Evolutionary conservation across 2,113 vertebrate genomes (phyloP).

Genomic region (Actinemys pallida): DNA sequence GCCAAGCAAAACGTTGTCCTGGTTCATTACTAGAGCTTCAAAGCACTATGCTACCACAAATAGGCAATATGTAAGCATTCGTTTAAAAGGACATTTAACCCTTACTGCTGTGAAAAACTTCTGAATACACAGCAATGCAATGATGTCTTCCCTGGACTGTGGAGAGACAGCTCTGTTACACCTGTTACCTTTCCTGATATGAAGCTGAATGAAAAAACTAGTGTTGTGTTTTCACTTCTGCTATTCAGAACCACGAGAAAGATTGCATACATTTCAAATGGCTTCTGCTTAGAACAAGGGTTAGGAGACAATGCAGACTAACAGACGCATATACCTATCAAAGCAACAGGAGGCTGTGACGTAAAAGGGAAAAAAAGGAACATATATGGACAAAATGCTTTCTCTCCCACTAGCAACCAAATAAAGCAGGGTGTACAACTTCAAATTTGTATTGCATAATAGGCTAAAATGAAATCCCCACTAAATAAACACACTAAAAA

Average conservation of each 20-base stretch:
- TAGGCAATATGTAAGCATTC: neutral
- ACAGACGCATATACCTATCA: neutral
- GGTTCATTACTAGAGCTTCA: neutral
- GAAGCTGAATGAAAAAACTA: neutral
- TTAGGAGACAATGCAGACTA: neutral
- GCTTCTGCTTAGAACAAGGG: neutral
- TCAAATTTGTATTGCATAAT: neutral
- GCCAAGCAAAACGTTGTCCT: neutral
- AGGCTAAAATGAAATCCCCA: neutral
- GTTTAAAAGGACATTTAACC: neutral
- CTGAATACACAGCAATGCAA: neutral
- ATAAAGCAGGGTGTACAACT: neutral
- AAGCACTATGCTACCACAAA: neutral
- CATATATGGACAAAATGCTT: neutral
- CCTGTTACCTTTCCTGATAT: neutral
- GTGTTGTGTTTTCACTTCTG: neutral
- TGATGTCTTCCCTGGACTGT: rapidly evolving
- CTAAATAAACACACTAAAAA: neutral
- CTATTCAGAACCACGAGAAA: no score
- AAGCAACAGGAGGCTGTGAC: neutral
- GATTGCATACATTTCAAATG: neutral
- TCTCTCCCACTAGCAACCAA: neutral
- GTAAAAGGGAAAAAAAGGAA: neutral
- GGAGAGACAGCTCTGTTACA: neutral
- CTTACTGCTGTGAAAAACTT: rapidly evolving